Base-by-base conservation (phyloP, 2,888 invertebrate genomes). In the Agrypnus murinus region DNA sequence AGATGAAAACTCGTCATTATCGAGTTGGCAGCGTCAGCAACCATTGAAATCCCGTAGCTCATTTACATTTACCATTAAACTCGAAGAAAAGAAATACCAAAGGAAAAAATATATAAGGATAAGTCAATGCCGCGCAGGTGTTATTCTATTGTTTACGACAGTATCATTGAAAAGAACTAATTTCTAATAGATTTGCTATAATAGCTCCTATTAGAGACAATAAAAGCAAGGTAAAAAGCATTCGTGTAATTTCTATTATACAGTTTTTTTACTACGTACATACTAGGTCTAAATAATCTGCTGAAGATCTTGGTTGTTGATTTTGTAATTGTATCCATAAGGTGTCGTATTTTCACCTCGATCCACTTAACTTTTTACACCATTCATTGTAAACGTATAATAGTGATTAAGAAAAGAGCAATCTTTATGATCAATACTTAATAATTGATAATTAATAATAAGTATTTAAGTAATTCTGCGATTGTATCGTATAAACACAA, bases 71-170 rank as follows among this genome's bases (percentile, higher is more conserved):
- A 36, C 36, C 46, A 45, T 53, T 53, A 65, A 65, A 64, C 10
- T 15, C 10, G 32, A 64, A 40, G 53, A 53, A 40, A 53, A 65
- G 40, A 65, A 57, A 65, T 57, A 57, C 36, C 66, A 34, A 25
- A 46, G 53, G 10, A 60, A 46, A 31, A 12, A 57, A 46, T 65
- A 17, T 38, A 46, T 38, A 50, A 34, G 66, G 58, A 59, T 43
- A 66, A 70, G 53, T 68, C 73, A 75, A 74, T 71, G 71, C 48
- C 67, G 57, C 73, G 72, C 78, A 77, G 78, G 78, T 78, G 78
- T 74, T 77, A 72, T 46, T 69, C 73, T 69, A 77, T 78, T 76
- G 75, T 76, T 76, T 74, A 77, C 73, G 76, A 74, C 71, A 73
- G 65, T 69, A 67, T 67, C 74, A 72, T 76, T 75, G 75, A 74